Evolutionary conservation across 2,797 vertebrate genomes (phyloP).

Genomic region (Lophius americanus): DNA sequence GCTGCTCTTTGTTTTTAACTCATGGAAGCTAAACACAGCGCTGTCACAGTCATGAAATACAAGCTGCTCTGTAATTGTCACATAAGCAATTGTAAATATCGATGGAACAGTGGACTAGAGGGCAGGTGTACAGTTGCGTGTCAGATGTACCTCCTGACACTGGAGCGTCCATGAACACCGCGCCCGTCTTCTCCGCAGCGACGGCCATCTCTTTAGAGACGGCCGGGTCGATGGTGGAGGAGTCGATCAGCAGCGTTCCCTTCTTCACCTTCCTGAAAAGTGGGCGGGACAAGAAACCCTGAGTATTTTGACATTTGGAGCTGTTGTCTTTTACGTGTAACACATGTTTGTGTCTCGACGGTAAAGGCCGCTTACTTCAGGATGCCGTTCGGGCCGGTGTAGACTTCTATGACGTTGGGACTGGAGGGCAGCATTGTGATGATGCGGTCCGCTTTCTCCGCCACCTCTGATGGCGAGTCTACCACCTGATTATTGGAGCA

Average conservation of each 20-base stretch:
- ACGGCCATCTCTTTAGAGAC: constrained; percentile 93
- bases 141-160: constrained; percentile 92
- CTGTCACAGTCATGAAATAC: no score
- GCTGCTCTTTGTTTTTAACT: no score
- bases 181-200: constrained; percentile 94
- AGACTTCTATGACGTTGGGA: constrained; percentile 91
- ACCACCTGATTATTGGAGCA: constrained; percentile 81
- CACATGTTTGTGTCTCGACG: neutral
- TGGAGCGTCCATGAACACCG: constrained; percentile 97
- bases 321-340: neutral
- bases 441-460: constrained; percentile 95
- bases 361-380: constrained; percentile 74
- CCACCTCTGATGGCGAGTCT: constrained; percentile 93
- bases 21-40: no score
- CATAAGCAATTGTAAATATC: no score
- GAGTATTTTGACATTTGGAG: neutral
- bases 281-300: neutral
- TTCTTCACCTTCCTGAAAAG: constrained; percentile 93
- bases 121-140: neutral
- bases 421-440: constrained; percentile 98
- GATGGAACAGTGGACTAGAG: no score
- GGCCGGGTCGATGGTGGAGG: constrained; percentile 95
- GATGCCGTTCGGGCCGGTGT: constrained; percentile 92
- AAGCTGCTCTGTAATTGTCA: no score
- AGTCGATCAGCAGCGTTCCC: constrained; percentile 95